These are phyloP conservation scores for Caenorhabditis tropicalis DNA, from an alignment of 1,140 invertebrate genomes.

Conservation along the genomic window DNA sequence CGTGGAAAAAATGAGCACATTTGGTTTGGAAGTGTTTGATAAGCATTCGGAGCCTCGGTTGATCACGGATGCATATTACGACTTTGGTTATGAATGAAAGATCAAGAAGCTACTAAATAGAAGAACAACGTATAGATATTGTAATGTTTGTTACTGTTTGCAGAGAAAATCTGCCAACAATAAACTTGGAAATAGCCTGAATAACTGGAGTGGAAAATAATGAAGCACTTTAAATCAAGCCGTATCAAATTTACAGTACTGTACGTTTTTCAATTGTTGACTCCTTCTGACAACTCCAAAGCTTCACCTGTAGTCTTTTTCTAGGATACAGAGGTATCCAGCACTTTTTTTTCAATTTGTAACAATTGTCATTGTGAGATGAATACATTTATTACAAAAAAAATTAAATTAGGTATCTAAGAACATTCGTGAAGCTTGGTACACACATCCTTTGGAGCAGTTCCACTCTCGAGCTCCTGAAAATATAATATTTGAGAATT, in stretches of 20 bases:
- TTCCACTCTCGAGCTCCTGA: constrained; percentile 51
- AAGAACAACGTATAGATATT: neutral
- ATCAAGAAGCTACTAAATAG: neutral
- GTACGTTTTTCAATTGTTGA: no score
- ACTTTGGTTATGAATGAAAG: neutral
- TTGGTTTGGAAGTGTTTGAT: constrained; percentile 21
- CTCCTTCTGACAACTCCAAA: no score
- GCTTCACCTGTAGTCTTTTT: no score
- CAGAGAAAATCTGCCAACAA: neutral
- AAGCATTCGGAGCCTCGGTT: neutral
- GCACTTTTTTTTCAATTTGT: neutral
- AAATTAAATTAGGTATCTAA: neutral
- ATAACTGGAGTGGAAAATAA: no score
- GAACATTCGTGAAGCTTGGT: constrained; percentile 30
- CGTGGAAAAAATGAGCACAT: constrained; percentile 8
- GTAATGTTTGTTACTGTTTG: no score
- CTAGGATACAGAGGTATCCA: no score
- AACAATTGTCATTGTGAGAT: neutral
- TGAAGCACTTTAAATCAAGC: no score
- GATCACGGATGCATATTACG: constrained; percentile 32
- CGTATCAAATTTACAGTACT: no score
- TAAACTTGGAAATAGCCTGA: no score
- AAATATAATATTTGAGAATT: neutral
- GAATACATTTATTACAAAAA: neutral
- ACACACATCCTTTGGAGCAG: constrained; percentile 51